Conservation (phyloP, 1,140 invertebrate genomes). For the Nephila pilipes region DNA sequence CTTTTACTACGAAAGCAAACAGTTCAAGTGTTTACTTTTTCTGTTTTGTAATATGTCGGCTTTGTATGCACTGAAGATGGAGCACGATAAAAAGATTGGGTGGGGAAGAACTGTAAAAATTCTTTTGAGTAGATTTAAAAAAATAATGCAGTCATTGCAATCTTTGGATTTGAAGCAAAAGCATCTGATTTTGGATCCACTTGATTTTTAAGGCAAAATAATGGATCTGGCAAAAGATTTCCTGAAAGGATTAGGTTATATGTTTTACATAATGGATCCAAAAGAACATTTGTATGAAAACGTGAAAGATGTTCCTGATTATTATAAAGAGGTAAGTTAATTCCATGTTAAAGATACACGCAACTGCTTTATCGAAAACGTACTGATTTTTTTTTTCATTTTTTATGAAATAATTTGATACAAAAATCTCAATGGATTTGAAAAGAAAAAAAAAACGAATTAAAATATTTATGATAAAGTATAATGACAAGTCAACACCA, state of each 20-base stretch:
- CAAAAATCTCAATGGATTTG: no score
- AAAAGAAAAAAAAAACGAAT: no score
- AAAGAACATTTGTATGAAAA: conserved; percentile 85
- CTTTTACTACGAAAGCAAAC: background rate
- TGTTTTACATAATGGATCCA: conserved; percentile 87
- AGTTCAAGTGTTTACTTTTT: background rate
- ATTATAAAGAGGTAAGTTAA: conserved; percentile 86
- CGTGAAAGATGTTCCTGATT: conserved; percentile 87
- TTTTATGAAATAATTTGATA: no score
- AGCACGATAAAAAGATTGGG: background rate
- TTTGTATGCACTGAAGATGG: background rate
- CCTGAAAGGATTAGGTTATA: conserved; percentile 26
- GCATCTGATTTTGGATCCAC: background rate
- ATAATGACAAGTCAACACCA: no score
- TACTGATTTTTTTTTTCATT: no score
- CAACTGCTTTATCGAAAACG: no score
- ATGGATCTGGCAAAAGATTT: conserved; percentile 16
- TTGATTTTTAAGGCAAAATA: background rate
- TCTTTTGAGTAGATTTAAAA: background rate
- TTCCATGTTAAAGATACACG: background rate
- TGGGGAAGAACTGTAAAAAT: background rate
- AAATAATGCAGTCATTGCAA: background rate
- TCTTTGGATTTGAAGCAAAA: background rate
- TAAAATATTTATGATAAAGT: no score
- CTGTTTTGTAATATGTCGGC: background rate